phyloP scores from a whole-genome alignment of 1,140 invertebrate species.

The Melanaphis sacchari region DNA sequence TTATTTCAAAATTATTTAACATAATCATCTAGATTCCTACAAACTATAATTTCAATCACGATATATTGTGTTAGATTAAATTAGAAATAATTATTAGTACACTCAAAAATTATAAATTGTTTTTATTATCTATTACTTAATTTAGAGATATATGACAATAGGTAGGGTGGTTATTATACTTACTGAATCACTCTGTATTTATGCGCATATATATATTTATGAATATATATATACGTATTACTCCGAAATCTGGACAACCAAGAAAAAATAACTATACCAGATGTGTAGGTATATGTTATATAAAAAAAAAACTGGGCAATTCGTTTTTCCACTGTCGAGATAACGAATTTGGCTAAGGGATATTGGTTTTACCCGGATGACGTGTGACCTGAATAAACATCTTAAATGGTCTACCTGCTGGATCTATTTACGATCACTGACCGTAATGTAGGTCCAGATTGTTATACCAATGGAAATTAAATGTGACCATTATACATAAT shows the following conservation, averaged over 20 bases:
- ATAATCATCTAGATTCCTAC: neutral
- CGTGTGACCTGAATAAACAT: slow-evolving; percentile 10
- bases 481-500: neutral
- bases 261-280: neutral
- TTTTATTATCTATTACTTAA: neutral
- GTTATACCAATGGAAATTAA: neutral
- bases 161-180: neutral
- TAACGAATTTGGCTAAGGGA: neutral
- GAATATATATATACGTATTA: neutral
- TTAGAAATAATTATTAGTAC: neutral
- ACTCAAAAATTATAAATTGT: no score
- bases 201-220: neutral
- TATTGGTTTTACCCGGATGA: neutral
- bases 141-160: neutral
- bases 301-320: neutral
- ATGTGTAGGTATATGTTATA: neutral
- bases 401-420: neutral
- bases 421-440: neutral
- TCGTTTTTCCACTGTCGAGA: neutral
- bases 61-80: no score
- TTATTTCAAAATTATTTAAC: neutral
- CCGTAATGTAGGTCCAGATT: neutral
- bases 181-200: neutral
- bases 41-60: no score
- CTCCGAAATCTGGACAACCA: neutral